Evolutionary conservation across 2,113 vertebrate genomes (phyloP), one percentile per base, ranked within the genome.

Genomic region (Tragulus kanchil): DNA sequence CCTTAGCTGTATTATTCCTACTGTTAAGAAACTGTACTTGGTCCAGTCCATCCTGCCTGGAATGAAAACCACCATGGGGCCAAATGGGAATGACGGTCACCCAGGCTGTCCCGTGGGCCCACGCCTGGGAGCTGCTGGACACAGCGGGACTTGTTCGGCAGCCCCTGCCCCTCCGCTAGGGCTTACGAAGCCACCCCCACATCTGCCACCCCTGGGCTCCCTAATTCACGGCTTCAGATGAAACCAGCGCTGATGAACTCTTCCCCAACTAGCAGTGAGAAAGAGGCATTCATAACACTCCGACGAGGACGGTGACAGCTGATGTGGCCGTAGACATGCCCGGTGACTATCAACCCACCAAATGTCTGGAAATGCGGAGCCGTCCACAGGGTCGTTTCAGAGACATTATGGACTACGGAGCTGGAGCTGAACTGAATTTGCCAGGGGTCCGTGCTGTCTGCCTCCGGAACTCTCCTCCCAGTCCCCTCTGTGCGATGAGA

Each of bases 181-280:
- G 77, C 91, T 83, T 93, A 83, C 84, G 84, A 52, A 82, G 79
- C 50, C 92, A 16, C 71, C 10, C 83, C 94, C 91, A 65, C 71
- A 94, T 42, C 17, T 67, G 88, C 82, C 86, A 58, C 92, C 92
- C 92, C 6, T 45, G 0, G 88, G 82, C 50, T 90, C 89, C 69
- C 88, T 90, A 69, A 95, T 95, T 97, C 98, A 95, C 59, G 97
- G 95, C 73, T 87, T 69, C 86, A 88, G 96, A 93, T 77, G 71
- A 83, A 91, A 67, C 42, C 69, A 42, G 19, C 10, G 16, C 82
- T 85, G 89, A 95, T 85, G 89, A 92, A 85, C 95, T 96, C 93
- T 42, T 77, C 95, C 79, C 85, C 50, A 59, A 31, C 62, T 96
- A 94, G 92, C 50, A 48, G 9, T 11, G 87, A 59, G 79, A 86